Evolutionary conservation across 2,797 vertebrate genomes (phyloP).

Genomic region (Hippoglossus hippoglossus): DNA sequence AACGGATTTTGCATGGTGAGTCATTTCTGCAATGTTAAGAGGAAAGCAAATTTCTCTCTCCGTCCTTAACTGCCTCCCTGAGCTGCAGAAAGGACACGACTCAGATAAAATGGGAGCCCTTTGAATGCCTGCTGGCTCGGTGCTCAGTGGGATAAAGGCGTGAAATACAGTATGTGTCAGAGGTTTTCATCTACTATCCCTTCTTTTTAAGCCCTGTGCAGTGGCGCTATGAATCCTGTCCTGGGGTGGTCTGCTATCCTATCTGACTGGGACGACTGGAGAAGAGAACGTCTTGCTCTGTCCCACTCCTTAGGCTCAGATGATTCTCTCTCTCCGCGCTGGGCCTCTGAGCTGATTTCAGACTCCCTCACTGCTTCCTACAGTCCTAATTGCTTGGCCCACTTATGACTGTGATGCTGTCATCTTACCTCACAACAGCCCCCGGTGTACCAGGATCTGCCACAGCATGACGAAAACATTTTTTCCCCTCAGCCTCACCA

Average conservation of each 20-base stretch:
- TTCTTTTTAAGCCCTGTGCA: constrained; percentile 28
- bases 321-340: constrained; percentile 34
- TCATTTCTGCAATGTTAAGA: constrained; percentile 12
- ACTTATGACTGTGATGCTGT: constrained; percentile 57
- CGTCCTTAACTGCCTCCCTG: constrained; percentile 43
- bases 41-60: constrained; percentile 17
- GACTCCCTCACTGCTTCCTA: constrained; percentile 42
- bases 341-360: constrained; percentile 44
- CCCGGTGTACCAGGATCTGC: constrained; percentile 52
- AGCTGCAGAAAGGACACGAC: constrained; percentile 51
- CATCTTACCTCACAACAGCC: constrained; percentile 53
- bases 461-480: constrained; percentile 45
- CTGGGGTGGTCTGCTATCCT: constrained; percentile 38
- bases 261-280: constrained; percentile 10
- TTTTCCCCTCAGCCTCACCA: constrained; percentile 8
- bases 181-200: constrained; percentile 48
- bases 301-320: constrained; percentile 35
- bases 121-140: constrained; percentile 50
- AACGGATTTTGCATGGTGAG: constrained; percentile 19
- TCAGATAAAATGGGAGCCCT: constrained; percentile 48
- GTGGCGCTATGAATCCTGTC: constrained; percentile 45
- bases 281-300: constrained; percentile 39
- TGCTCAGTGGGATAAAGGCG: constrained; percentile 60
- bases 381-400: constrained; percentile 70
- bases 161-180: constrained; percentile 54